phyloP scores from a whole-genome alignment of 2,113 vertebrate genomes.

The Mesitornis unicolor region DNA sequence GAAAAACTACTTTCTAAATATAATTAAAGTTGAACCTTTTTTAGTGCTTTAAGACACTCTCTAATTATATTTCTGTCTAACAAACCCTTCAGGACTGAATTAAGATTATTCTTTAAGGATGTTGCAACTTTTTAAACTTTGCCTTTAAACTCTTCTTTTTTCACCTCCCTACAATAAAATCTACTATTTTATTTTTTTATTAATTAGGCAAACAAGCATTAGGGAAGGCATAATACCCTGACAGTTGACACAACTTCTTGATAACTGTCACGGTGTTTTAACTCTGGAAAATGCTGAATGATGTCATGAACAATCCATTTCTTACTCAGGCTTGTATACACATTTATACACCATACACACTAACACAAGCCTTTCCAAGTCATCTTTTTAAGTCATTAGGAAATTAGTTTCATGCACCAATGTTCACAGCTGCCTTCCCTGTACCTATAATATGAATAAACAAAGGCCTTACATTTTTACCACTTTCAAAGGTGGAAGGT shows the following conservation, averaged over 20 bases:
- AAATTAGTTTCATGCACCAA: not conserved
- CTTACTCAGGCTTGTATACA: rapidly evolving
- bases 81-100: not conserved
- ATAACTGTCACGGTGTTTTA: not conserved
- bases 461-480: not conserved
- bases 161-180: not conserved
- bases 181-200: not conserved
- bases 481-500: not conserved
- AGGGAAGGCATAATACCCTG: not conserved
- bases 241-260: not conserved
- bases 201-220: not conserved
- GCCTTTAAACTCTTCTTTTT: not conserved
- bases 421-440: not conserved
- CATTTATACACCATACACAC: not conserved
- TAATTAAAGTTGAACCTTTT: not conserved
- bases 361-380: not conserved
- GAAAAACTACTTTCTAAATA: not conserved
- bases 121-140: not conserved
- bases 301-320: not conserved
- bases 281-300: not conserved
- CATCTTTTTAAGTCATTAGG: not conserved
- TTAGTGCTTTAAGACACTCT: not conserved
- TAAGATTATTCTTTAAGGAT: not conserved
- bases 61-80: not conserved
- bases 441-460: not conserved